Evolutionary conservation across 2,113 vertebrate species (phyloP).

Genomic region (Camelus bactrianus): DNA sequence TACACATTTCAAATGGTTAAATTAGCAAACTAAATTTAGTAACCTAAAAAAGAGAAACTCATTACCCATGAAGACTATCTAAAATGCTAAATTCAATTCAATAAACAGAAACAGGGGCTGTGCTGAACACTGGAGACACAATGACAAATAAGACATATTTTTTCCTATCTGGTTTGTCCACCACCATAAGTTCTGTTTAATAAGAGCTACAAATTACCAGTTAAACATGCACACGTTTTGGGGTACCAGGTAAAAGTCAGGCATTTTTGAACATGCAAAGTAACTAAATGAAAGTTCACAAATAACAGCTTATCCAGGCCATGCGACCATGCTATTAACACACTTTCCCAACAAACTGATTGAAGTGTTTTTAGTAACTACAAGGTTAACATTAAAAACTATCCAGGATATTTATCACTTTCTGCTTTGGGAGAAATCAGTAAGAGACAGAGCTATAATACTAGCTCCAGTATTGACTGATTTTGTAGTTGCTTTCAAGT

Average conservation of each 20-base stretch:
- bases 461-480: background rate
- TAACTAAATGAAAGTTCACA: constrained; percentile 52
- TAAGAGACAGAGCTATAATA: background rate
- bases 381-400: background rate
- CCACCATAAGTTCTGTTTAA: constrained; percentile 20
- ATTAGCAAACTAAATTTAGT: constrained; percentile 76
- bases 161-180: background rate
- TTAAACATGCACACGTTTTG: background rate
- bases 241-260: background rate
- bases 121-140: background rate
- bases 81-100: constrained; percentile 20
- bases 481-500: constrained; percentile 40
- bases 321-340: constrained; percentile 8
- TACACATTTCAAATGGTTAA: constrained; percentile 71
- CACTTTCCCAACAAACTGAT: constrained; percentile 9
- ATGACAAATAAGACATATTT: background rate
- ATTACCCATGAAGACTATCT: constrained; percentile 62
- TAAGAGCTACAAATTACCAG: background rate
- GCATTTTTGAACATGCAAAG: background rate
- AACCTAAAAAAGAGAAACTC: constrained; percentile 64
- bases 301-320: background rate
- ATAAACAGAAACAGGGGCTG: constrained; percentile 27
- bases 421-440: background rate
- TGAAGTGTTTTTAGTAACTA: background rate
- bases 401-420: background rate